Evolutionary conservation across 2,113 vertebrate species (phyloP).

Genomic region (Spea multiplicata): DNA sequence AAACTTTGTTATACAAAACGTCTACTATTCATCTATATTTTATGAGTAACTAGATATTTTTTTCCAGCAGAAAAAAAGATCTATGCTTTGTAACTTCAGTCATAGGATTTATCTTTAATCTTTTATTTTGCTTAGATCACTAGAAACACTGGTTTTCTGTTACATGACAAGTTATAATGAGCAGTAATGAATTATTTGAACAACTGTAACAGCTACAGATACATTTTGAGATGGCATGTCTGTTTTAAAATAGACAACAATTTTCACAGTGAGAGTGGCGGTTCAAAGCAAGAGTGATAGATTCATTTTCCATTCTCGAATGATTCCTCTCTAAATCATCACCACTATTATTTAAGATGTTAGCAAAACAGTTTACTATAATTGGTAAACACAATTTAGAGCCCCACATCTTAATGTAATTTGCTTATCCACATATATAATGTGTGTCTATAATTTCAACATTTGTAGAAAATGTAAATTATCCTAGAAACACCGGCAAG

Average conservation of each 20-base stretch:
- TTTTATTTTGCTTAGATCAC: conserved; percentile 72
- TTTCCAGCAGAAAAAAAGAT: conserved; percentile 55
- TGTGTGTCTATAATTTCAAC: conserved; percentile 1
- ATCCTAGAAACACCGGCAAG: too few relatives aligned
- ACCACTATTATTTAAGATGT: conserved; percentile 26
- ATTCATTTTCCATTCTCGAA: conserved; percentile 18
- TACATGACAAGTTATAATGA: conserved; percentile 77
- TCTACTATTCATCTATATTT: conserved; percentile 71
- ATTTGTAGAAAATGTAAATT: not conserved
- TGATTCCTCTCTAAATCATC: conserved; percentile 32
- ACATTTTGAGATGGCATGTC: conserved; percentile 60
- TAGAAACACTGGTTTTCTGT: conserved; percentile 69
- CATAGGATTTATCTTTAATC: conserved; percentile 76
- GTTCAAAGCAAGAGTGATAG: conserved; percentile 19
- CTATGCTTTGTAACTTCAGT: conserved; percentile 72
- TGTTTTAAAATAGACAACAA: conserved; percentile 40
- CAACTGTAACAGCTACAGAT: conserved; percentile 69
- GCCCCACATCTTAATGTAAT: conserved; percentile 26
- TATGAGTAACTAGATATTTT: conserved; percentile 53
- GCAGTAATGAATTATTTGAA: conserved; percentile 73
- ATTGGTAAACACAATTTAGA: conserved; percentile 40
- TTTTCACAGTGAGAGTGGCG: conserved; percentile 23
- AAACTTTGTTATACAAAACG: too few relatives aligned
- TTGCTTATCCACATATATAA: conserved; percentile 16
- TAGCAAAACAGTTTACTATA: conserved; percentile 39